Evolutionary conservation across 2,113 vertebrate species (phyloP), one percentile per base, ranked within the genome.

Genomic region (Lepus americanus): DNA sequence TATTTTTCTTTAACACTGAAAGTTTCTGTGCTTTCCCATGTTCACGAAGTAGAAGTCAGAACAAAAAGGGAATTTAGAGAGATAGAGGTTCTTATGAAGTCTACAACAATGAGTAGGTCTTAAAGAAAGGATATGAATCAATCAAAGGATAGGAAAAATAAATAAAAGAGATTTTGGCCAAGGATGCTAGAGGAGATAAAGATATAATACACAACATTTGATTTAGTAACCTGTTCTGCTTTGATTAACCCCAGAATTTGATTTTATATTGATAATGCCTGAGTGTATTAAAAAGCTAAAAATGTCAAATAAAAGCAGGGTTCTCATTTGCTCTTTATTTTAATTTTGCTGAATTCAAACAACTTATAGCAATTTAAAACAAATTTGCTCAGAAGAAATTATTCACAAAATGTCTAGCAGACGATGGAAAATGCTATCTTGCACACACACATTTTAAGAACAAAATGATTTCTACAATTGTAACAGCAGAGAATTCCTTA

Each of bases 31-130:
- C 77, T 49, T 67, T 74, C n/a, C 17, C 69, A 77, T 81, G 86
- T 94, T 90, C 49, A 94, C 76, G 92, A 82, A 53, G 61, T 77
- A 90, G 89, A 51, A 81, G 13, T 49, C 88, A 29, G 78, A 94
- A 82, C 2, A 85, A 66, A 55, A 85, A 16, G 29, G 85, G 20
- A 89, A 79, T 44, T 91, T 33, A 94, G 82, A 86, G 14, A 96
- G 70, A 92, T 0, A 87, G 51, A 79, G 76, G 25, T 12, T 89
- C 16, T 94, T 90, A 27, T 39, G 27, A 49, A 96, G 83, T 36
- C n/a, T 33, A 85, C 36, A 92, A 64, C 67, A 90, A 89, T 73
- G 39, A 88, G 73, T 36, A 94, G 36, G n/a, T 66, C 83, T 39
- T 76, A 84, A 92, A 90, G 74, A 94, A 85, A 86, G n/a, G 53